A percentile compares a stretch with the other conserved stretches of the same genome.
Conservation (phyloP, 2,888 invertebrate genomes). For the Hyppa rectilinea region DNA sequence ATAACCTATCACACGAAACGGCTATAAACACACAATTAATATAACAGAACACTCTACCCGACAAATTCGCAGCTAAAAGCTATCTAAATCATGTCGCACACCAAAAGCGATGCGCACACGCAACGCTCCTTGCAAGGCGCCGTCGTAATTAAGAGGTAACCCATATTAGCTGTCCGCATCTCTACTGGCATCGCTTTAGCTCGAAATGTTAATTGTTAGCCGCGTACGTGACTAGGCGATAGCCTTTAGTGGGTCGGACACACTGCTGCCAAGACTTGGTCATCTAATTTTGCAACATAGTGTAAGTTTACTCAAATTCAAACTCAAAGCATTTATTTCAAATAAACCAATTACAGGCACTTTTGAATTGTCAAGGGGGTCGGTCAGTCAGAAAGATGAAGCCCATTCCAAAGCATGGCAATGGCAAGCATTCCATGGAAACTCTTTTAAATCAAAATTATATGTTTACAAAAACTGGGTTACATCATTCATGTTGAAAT, state of each 20-base stretch:
- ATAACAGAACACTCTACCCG: constrained; percentile 17
- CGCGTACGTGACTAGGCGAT: constrained; percentile 64
- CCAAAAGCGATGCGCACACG: constrained; percentile 55
- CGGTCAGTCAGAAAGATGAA: too few species aligned
- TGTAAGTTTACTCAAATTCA: too few species aligned
- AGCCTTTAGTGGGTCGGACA: constrained; percentile 58
- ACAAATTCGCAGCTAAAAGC: constrained; percentile 52
- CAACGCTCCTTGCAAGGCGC: constrained; percentile 60
- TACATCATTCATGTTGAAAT: too few species aligned
- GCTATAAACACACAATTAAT: background rate
- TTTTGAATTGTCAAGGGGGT: too few species aligned
- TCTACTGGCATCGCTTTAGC: constrained; percentile 61
- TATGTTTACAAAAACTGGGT: too few species aligned
- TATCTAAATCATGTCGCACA: constrained; percentile 58
- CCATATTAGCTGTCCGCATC: constrained; percentile 70
- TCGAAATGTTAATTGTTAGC: constrained; percentile 69
- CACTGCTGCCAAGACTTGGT: constrained; percentile 7
- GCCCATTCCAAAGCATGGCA: too few species aligned
- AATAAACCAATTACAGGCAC: too few species aligned
- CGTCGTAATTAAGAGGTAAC: constrained; percentile 67
- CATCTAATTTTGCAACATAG: constrained; percentile 3
- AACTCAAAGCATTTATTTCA: too few species aligned
- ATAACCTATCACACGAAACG: constrained; percentile 1
- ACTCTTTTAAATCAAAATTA: too few species aligned
- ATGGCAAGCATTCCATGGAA: too few species aligned